A percentile compares a stretch with the other conserved stretches of the same genome.
phyloP scores from a whole-genome alignment of 2,888 invertebrate species.

The Therioaphis trifolii region DNA sequence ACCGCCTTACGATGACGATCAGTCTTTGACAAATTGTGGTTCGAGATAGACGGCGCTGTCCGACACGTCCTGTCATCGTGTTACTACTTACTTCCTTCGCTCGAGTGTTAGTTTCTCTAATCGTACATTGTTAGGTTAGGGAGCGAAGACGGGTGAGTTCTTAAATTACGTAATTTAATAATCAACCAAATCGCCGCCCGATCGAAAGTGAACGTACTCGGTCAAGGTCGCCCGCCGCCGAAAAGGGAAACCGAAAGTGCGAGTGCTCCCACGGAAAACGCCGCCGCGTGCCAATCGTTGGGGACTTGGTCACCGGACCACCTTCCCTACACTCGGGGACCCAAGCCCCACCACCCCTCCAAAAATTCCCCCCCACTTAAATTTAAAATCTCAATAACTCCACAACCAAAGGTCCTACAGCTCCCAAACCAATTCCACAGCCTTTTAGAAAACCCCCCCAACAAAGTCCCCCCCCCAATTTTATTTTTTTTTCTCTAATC shows the following conservation, averaged over 20 bases:
- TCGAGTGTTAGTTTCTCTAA: too few relatives aligned
- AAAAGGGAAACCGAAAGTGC: not conserved
- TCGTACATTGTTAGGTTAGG: too few relatives aligned
- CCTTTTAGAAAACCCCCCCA: not conserved
- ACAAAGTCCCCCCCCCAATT: not conserved
- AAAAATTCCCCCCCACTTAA: not conserved
- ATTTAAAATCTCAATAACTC: not conserved
- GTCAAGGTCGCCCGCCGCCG: too few relatives aligned
- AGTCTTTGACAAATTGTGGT: too few relatives aligned
- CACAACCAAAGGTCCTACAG: constrained; percentile 1
- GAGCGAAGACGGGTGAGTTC: too few relatives aligned
- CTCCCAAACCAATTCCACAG: constrained; percentile 1
- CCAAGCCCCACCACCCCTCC: not conserved
- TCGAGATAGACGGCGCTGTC: too few relatives aligned
- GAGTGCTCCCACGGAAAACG: not conserved
- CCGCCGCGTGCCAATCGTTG: not conserved
- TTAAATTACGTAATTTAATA: too few relatives aligned
- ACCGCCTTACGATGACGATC: too few relatives aligned
- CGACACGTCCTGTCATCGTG: too few relatives aligned
- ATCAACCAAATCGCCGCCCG: too few relatives aligned
- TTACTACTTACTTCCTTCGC: too few relatives aligned
- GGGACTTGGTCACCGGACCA: not conserved
- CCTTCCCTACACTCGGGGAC: not conserved
- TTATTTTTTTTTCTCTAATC: constrained; percentile 5
- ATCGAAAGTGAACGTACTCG: too few relatives aligned